Percentiles rank a stretch among this genome's conserved stretches.
Evolutionary conservation across 2,113 vertebrate species (phyloP).

Genomic region (Psilopogon haemacephalus): DNA sequence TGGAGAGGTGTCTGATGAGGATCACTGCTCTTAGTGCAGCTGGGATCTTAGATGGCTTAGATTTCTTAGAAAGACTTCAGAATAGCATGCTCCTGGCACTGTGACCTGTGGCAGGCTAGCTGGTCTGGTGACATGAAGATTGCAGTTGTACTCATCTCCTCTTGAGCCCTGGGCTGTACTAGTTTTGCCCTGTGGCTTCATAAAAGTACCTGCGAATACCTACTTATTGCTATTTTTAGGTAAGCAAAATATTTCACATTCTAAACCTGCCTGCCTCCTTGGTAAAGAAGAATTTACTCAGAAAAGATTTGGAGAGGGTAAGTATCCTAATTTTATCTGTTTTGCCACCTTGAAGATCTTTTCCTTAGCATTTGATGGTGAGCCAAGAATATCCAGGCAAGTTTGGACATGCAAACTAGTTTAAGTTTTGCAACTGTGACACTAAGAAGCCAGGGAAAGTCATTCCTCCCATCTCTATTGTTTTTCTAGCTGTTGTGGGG

Average conservation of each 20-base stretch:
- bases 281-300: background rate
- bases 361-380: background rate
- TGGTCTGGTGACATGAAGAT: background rate
- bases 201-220: background rate
- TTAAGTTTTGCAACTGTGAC: background rate
- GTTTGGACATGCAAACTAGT: background rate
- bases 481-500: background rate
- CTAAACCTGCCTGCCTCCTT: background rate
- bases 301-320: background rate
- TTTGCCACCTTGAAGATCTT: background rate
- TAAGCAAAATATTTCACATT: background rate
- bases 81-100: accelerated
- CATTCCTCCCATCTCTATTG: background rate
- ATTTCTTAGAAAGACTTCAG: background rate
- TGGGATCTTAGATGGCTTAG: background rate
- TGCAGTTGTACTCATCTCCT: accelerated
- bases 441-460: background rate
- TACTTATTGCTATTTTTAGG: background rate
- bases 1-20: background rate
- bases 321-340: background rate
- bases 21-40: background rate
- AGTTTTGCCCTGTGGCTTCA: background rate
- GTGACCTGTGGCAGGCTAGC: accelerated
- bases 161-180: background rate
- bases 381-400: background rate